Evolutionary conservation across 1,140 invertebrate genomes (phyloP).

Genomic region (Nixonia krombeini): DNA sequence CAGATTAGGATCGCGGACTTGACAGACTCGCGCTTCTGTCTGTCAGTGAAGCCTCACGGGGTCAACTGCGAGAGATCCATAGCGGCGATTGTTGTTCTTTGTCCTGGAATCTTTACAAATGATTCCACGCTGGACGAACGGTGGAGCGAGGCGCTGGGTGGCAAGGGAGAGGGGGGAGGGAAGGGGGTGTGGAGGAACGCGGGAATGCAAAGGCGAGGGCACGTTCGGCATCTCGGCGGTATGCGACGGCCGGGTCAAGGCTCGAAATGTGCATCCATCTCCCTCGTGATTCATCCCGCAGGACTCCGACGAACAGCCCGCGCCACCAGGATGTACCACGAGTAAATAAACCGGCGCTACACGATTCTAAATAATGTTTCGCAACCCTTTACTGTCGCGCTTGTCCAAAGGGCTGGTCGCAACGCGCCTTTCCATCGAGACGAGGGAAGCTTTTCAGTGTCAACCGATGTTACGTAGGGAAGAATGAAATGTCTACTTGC

Average conservation of each 20-base stretch:
- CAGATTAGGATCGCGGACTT: slow-evolving; percentile 69
- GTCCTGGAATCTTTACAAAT: slow-evolving; percentile 68
- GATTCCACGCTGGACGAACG: slow-evolving; percentile 48
- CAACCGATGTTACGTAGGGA: slow-evolving; percentile 37
- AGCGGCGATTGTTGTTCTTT: slow-evolving; percentile 61
- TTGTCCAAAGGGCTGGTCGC: slow-evolving; percentile 4
- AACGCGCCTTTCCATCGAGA: not conserved
- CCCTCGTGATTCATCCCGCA: slow-evolving; percentile 45
- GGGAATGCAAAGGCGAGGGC: slow-evolving; percentile 50
- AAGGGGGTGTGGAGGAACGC: slow-evolving; percentile 39
- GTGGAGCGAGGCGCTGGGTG: too few relatives aligned
- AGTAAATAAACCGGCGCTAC: slow-evolving; percentile 19
- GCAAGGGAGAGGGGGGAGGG: too few relatives aligned
- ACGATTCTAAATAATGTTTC: slow-evolving; percentile 40
- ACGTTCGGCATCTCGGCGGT: slow-evolving; percentile 53
- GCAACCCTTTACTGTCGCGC: slow-evolving; percentile 34
- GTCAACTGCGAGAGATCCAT: slow-evolving; percentile 57
- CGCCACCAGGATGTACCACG: slow-evolving; percentile 27
- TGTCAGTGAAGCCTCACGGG: slow-evolving; percentile 57
- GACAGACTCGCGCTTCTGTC: slow-evolving; percentile 70
- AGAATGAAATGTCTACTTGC: too few relatives aligned
- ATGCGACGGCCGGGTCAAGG: slow-evolving; percentile 45
- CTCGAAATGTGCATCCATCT: slow-evolving; percentile 55
- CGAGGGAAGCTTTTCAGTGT: slow-evolving; percentile 6
- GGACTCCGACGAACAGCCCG: slow-evolving; percentile 23